Base-by-base conservation (phyloP, 2,888 invertebrate genomes). In the Caenorhabditis becei region DNA sequence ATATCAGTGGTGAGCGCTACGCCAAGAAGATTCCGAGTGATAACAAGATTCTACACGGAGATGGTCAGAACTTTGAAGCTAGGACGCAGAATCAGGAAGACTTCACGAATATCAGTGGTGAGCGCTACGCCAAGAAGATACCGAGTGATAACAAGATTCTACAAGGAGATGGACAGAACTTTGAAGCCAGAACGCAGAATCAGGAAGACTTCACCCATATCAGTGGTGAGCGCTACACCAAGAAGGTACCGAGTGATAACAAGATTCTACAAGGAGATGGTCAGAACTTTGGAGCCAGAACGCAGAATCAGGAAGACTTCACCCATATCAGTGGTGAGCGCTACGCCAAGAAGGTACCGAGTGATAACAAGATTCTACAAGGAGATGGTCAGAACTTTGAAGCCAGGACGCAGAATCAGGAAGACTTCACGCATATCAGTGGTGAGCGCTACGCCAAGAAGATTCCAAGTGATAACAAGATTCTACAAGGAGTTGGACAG, bases 381-480 rank as follows among this genome's bases (percentile, higher is more conserved):
- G 41, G 23, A 18, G 59, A 59, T 32, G 59, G 59, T 10, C 59
- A 59, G 41, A 37, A 59, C 23, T 59, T 59, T 14, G 53, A 65
- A 37, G 37, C 41, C 2, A 37, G 14, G 11, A 59, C 59, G 2
- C 59, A 59, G 59, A 59, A 65, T 16, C 65, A 54, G 24, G 65
- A 65, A n/a, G 65, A 65, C 53, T 65, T 65, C 65, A 65, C 65
- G 16, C 41, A 53, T 53, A 37, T 53, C 18, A 53, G 53, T 54
- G 65, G 65, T 37, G 65, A 65, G 37, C 53, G 65, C 3, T 65
- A 53, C 26, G 65, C 65, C 53, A 65, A 65, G 65, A 65, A 65
- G 65, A 24, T 65, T 0, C 65, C 53, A 53, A 49, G 26, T 35
- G 65, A 65, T 41, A 65, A 65, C 53, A 65, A 65, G 41, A 65